Evolutionary conservation across 2,888 invertebrate species (phyloP), one percentile per base, ranked within the genome.

Genomic region (Myopa testacea): DNA sequence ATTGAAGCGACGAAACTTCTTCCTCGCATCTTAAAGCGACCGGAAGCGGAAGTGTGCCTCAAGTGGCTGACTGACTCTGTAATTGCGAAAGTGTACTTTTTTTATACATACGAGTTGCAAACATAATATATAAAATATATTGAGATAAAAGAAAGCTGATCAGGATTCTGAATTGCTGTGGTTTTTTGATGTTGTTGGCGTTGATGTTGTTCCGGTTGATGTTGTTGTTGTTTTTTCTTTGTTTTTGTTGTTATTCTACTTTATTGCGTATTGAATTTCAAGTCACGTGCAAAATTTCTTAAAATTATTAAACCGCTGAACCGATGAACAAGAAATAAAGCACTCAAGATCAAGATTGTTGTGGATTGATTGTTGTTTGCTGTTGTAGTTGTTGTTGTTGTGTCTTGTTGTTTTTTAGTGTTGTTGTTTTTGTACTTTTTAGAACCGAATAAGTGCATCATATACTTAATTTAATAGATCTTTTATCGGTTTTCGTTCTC

Each of bases 31-130:
- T 55, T 55, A 55, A 55, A 55, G 55, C 55, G 55, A 16, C 14
- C 63, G 63, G 63, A 65, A 65, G 63, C 63, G 63, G 63, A 65
- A 65, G 37, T 37, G 26, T 16, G 63, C 63, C 37, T 37, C 16
- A 34, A 65, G 37, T 37, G 63, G 37, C 34, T 65, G 63, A 37
- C 37, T 45, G 45, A 45, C 7, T 45, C 45, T 26, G 37, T 65
- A 37, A 65, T 65, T 65, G 63, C 34, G 37, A 10, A 37, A 65
- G 34, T 65, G 63, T 37, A 4, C 16, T 65, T 65, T 37, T 10
- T 37, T 65, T 37, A 8, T 65, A 26, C 2, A 26, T 26, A 26
- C 26, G 26, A 26, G 26, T 26, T n/a, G n/a, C n/a, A n/a, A n/a
- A n/a, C n/a, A n/a, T 26, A 26, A 26, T 26, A 10, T 60, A 8